Percentiles rank a stretch among this genome's conserved stretches.
These are phyloP conservation scores for Drosophila lini DNA, from an alignment of 1,140 invertebrate genomes.

Conservation along the genomic window DNA sequence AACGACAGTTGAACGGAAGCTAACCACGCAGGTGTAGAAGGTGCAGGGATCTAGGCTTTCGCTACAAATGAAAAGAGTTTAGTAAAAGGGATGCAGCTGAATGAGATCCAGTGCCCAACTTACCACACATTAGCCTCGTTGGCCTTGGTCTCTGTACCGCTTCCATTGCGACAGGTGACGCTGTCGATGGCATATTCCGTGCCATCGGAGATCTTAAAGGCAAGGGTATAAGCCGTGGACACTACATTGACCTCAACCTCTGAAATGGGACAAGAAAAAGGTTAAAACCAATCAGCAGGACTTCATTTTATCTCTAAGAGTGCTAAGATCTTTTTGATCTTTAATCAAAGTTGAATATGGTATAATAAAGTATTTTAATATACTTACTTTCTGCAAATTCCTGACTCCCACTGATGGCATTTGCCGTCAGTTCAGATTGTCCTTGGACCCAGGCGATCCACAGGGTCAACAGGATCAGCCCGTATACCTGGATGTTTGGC, in stretches of 20 bases:
- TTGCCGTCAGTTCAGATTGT: constrained; percentile 6
- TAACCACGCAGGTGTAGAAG: constrained; percentile 47
- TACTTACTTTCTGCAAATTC: constrained; percentile 35
- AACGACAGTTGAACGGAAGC: constrained; percentile 22
- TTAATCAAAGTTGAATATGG: too few relatives aligned
- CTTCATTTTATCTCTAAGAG: too few relatives aligned
- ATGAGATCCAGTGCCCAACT: too few relatives aligned
- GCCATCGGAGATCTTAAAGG: constrained; percentile 44
- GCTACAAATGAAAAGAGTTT: constrained; percentile 8
- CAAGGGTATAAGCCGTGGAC: constrained; percentile 48
- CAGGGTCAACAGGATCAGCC: constrained; percentile 32
- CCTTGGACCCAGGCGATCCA: constrained; percentile 35
- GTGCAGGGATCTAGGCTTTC: constrained; percentile 69
- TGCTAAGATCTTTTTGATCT: background rate
- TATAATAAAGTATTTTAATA: background rate
- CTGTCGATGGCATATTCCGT: constrained; percentile 52
- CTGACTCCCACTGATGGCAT: constrained; percentile 7
- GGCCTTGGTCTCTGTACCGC: constrained; percentile 18
- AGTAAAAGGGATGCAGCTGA: background rate
- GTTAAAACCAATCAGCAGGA: too few relatives aligned
- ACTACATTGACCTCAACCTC: constrained; percentile 42
- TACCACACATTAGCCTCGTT: constrained; percentile 51
- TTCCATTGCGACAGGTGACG: constrained; percentile 47
- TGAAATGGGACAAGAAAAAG: background rate
- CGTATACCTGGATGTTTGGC: constrained; percentile 26